Evolutionary conservation across 2,888 invertebrate species (phyloP).

Genomic region (Horisme vitalbata): DNA sequence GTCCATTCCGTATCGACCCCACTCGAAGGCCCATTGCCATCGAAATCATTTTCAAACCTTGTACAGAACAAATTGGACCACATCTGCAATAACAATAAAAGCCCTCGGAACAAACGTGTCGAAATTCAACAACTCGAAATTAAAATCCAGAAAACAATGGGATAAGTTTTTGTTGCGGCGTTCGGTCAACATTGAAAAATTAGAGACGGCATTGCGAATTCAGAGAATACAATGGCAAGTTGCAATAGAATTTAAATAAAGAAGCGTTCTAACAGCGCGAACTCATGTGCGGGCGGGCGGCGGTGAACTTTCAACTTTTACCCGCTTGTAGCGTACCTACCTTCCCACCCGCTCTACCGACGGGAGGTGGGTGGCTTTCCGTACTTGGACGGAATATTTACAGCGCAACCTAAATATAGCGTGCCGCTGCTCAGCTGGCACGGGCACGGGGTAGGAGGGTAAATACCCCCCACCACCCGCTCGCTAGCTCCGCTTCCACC

Average conservation of each 20-base stretch:
- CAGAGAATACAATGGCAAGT: conserved; percentile 78
- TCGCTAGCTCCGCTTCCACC: conserved; percentile 39
- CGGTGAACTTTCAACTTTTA: conserved; percentile 82
- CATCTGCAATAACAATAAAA: conserved; percentile 58
- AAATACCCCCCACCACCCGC: conserved; percentile 62
- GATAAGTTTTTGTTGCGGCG: conserved; percentile 47
- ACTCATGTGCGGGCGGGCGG: conserved; percentile 70
- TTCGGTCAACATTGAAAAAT: conserved; percentile 64
- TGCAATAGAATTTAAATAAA: conserved; percentile 83
- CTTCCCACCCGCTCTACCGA: conserved; percentile 37
- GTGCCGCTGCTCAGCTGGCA: conserved; percentile 80
- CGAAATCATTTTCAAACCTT: conserved; percentile 55
- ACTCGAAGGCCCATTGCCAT: conserved; percentile 45
- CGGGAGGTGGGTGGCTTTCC: conserved; percentile 56
- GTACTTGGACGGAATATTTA: conserved; percentile 81
- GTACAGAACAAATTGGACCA: conserved; percentile 61
- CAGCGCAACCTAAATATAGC: conserved; percentile 83
- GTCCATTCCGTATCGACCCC: conserved; percentile 47
- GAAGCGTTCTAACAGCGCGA: conserved; percentile 71
- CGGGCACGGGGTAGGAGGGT: conserved; percentile 65
- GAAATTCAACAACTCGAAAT: conserved; percentile 52
- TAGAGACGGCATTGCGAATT: conserved; percentile 66
- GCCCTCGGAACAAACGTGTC: conserved; percentile 47
- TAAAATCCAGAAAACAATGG: conserved; percentile 58
- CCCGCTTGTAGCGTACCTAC: conserved; percentile 63